Conservation (phyloP, 2,888 invertebrate species). For the Opisthograptis luteolata region DNA sequence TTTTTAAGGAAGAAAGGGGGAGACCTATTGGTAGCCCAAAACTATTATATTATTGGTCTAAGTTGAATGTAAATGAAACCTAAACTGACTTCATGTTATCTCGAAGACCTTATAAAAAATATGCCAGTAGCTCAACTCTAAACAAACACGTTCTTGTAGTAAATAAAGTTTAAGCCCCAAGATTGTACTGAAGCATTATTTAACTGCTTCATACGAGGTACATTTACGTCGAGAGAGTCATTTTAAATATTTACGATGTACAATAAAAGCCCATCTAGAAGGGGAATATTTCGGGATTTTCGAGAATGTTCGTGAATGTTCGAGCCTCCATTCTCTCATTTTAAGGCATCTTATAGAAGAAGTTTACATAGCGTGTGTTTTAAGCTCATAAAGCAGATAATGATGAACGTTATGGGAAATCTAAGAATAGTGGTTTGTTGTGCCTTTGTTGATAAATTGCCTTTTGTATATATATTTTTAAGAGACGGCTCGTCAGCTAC, state of each 20-base stretch:
- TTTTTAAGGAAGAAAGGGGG: too few species aligned
- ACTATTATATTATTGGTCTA: too few species aligned
- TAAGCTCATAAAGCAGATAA: slow-evolving; percentile 14
- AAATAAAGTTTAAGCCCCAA: background rate
- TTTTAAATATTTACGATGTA: slow-evolving; percentile 19
- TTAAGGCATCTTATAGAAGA: background rate
- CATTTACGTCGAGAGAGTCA: slow-evolving; percentile 12
- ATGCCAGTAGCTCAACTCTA: too few species aligned
- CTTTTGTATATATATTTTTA: too few species aligned
- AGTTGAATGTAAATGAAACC: too few species aligned
- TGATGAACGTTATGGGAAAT: background rate
- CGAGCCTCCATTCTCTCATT: slow-evolving; percentile 2
- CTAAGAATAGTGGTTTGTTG: background rate
- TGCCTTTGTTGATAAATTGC: slow-evolving; percentile 1
- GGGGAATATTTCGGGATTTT: slow-evolving; percentile 2
- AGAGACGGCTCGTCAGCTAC: too few species aligned
- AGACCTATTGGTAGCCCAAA: too few species aligned
- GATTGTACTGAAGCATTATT: slow-evolving; percentile 6
- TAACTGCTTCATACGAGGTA: slow-evolving; percentile 8
- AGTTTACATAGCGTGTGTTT: slow-evolving; percentile 7
- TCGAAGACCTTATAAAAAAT: too few species aligned
- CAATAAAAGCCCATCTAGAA: slow-evolving; percentile 16
- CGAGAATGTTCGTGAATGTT: slow-evolving; percentile 6
- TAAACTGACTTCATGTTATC: too few species aligned
- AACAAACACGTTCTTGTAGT: slow-evolving; percentile 1